These are phyloP conservation scores for Thamnaconus septentrionalis DNA, from an alignment of 2,113 vertebrate genomes.

Conservation along the genomic window DNA sequence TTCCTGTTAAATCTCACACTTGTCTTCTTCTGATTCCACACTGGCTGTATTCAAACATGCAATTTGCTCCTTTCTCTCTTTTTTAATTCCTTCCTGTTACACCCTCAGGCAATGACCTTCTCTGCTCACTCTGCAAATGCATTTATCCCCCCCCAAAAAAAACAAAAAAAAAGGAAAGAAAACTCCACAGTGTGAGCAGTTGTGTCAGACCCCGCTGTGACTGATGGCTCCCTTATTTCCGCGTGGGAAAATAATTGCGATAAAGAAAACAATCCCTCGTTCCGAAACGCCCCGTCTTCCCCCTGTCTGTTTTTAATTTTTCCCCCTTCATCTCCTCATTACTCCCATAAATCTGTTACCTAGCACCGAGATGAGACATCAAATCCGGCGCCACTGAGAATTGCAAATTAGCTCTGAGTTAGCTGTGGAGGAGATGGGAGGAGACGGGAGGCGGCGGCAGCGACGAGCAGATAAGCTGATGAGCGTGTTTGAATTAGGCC, in stretches of 20 bases:
- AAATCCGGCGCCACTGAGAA: conserved; percentile 63
- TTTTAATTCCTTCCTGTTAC: too few relatives aligned
- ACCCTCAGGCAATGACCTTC: conserved; percentile 13
- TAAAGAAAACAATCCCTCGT: conserved; percentile 30
- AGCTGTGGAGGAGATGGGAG: conserved; percentile 68
- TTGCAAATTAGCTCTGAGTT: conserved; percentile 74
- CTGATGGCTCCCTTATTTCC: conserved; percentile 17
- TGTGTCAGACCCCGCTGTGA: conserved; percentile 13
- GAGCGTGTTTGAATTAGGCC: conserved; percentile 60
- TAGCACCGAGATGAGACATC: conserved; percentile 67
- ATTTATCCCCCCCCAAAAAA: too few relatives aligned
- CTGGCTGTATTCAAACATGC: too few relatives aligned
- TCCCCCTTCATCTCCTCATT: conserved; percentile 27
- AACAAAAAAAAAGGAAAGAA: neutral
- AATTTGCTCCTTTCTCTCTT: too few relatives aligned
- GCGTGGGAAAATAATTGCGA: conserved; percentile 35
- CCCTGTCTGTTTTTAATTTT: conserved; percentile 13
- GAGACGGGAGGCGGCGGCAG: conserved; percentile 59
- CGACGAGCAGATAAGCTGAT: conserved; percentile 63
- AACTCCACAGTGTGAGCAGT: neutral
- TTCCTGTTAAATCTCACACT: too few relatives aligned
- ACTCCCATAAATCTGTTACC: conserved; percentile 68
- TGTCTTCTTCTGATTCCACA: too few relatives aligned
- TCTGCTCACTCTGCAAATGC: neutral
- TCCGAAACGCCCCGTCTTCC: conserved; percentile 25